phyloP scores from a whole-genome alignment of 2,797 vertebrate species.

The Peromyscus melanophrys region DNA sequence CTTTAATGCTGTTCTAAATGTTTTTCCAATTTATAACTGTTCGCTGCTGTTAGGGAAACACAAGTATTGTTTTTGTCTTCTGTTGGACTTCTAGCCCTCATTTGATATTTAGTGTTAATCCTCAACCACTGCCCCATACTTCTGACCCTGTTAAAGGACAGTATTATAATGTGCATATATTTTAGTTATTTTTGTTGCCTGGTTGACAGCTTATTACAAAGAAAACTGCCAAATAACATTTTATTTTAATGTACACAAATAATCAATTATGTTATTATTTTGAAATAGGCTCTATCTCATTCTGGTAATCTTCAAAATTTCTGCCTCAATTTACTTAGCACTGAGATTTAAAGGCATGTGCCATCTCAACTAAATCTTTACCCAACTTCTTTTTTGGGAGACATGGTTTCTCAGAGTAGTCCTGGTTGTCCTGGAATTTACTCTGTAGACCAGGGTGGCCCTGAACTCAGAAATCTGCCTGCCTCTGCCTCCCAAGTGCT shows the following conservation, averaged over 20 bases:
- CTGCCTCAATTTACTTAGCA: not conserved
- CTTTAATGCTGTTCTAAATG: slow-evolving; percentile 18
- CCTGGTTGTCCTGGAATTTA: too few species aligned
- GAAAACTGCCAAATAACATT: too few species aligned
- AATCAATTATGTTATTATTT: too few species aligned
- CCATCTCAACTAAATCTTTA: not conserved
- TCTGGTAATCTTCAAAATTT: not conserved
- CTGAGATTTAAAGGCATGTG: not conserved
- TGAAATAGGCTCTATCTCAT: not conserved
- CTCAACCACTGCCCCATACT: not conserved
- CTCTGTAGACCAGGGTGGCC: too few species aligned
- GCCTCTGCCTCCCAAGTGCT: too few species aligned
- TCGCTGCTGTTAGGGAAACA: not conserved
- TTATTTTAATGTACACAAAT: too few species aligned
- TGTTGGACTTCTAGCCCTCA: not conserved
- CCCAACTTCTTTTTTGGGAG: not conserved
- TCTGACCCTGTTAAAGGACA: not conserved
- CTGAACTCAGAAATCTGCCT: too few species aligned
- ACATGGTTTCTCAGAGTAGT: too few species aligned
- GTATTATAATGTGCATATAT: too few species aligned
- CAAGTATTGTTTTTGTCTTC: not conserved
- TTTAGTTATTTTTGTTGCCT: too few species aligned
- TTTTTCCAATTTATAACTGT: not conserved
- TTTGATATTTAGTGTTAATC: not conserved
- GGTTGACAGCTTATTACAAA: too few species aligned